These are phyloP conservation scores for Dichetophora obliterata DNA, from an alignment of 2,888 invertebrate genomes.

Conservation along the genomic window DNA sequence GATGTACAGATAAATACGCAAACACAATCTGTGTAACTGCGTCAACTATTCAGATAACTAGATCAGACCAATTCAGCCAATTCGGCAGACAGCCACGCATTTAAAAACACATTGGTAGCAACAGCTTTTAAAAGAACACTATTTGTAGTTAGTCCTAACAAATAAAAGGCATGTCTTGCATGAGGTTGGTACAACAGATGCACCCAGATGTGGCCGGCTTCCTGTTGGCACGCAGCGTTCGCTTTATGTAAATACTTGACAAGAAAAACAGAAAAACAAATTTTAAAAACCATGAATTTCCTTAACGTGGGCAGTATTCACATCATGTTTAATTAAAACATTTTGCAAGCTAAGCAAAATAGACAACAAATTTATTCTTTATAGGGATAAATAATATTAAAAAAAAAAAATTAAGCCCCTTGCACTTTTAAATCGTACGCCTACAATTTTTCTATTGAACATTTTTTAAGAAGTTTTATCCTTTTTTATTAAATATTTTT, in stretches of 20 bases:
- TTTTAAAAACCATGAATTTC: no score
- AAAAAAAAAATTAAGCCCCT: no score
- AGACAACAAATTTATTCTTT: no score
- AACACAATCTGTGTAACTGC: neutral
- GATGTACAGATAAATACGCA: constrained; percentile 22
- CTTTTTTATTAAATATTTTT: no score
- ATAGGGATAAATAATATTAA: no score
- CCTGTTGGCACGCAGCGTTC: neutral
- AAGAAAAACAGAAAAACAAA: neutral
- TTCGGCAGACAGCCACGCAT: constrained; percentile 27
- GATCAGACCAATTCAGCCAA: constrained; percentile 6
- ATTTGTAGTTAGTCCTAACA: constrained; percentile 43
- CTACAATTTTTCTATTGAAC: no score
- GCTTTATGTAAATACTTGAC: constrained; percentile 31
- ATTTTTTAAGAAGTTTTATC: no score
- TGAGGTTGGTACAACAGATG: neutral
- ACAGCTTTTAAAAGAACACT: constrained; percentile 44
- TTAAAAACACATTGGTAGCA: constrained; percentile 42
- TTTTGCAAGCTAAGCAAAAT: no score
- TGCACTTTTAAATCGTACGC: no score
- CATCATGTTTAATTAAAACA: no score
- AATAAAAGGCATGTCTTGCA: constrained; percentile 21
- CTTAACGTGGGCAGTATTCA: no score
- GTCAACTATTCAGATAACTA: constrained; percentile 6
- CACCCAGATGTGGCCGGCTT: neutral